Evolutionary conservation across 1,140 invertebrate genomes (phyloP), one percentile per base, ranked within the genome.

Genomic region (Drosophila azteca): DNA sequence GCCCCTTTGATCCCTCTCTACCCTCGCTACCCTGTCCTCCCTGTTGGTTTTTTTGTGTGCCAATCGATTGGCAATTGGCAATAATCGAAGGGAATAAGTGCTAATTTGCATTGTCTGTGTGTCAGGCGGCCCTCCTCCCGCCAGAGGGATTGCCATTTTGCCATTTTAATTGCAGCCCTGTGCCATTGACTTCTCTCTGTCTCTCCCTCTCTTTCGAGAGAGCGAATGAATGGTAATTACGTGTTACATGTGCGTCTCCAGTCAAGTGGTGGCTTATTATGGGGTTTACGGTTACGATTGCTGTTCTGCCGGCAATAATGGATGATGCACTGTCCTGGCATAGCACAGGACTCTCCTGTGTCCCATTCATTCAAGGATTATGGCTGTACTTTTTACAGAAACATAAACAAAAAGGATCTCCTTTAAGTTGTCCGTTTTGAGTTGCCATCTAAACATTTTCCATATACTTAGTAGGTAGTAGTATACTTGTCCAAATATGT

Each of bases 41-140:
- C 62, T 46, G 46, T 31, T 57, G 20, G 13, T 7, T 29, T 31
- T 51, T 50, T 51, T 39, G 51, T 68, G 31, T 69, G 66, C 66
- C 17, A 69, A 79, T 84, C 73, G 70, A 83, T 84, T 84, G 80
- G 63, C 80, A 84, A 84, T 84, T 79, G 80, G 61, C 79, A 84
- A 84, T 84, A 84, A 84, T 84, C 80, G 35, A 80, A 79, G 72
- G 67, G 80, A 48, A 76, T 80, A 84, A 84, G 80, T 71, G 80
- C 82, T 84, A 79, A 84, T 84, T 84, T 84, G 71, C 44, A 84
- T 84, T 84, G 80, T 80, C 61, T 50, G 78, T 59, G 72, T 81
- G 59, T 44, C 79, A 66, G 71, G 15, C 17, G 17, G 17, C 17
- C 17, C 17, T 20, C 35, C 74, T 52, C 35, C 74, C 49, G 52